Base-by-base conservation (phyloP, 2,888 invertebrate species). In the Steinernema carpocapsae region DNA sequence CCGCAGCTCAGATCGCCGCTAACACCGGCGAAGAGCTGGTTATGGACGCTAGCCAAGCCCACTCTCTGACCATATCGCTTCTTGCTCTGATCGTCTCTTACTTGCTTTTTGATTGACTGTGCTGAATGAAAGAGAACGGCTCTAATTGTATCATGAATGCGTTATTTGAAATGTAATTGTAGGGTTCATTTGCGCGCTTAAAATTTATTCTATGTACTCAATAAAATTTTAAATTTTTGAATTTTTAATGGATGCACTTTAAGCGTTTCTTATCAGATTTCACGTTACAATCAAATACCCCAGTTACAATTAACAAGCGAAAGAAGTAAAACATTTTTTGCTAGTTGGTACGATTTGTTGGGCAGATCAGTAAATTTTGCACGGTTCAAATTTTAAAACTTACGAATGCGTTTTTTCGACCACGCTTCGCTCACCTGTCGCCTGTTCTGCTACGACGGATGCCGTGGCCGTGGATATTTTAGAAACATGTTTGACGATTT, bases 401-500 rank as follows among this genome's bases (percentile, higher is more conserved):
- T n/a, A n/a, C n/a, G n/a, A n/a, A n/a, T n/a, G n/a, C n/a, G n/a
- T n/a, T n/a, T n/a, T n/a, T 87, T 87, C 74, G 87, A 87, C 70
- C 83, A 82, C 70, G 83, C 81, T 22, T 82, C 83, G 12, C 76
- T 84, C 72, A 85, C 84, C 29, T 87, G 77, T 59, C 77, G 73
- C 19, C 64, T 76, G 12, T 81, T 78, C 48, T 78, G 80, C 80
- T 85, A 81, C 74, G 86, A 84, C 72, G 82, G 85, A 7, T 85
- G n/a, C n/a, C n/a, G n/a, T n/a, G n/a, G 86, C 74, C 81, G 79
- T 7, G 73, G 77, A 22, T 22, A 76, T 71, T 82, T 81, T 7
- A 75, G 85, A 19, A 87, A 87, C 76, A 79, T 85, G 56, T 87
- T 87, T 75, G 84, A 84, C 26, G 87, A 87, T 72, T 75, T 81